phyloP scores from a whole-genome alignment of 2,888 invertebrate genomes.

The Hypselothyrea guttata region DNA sequence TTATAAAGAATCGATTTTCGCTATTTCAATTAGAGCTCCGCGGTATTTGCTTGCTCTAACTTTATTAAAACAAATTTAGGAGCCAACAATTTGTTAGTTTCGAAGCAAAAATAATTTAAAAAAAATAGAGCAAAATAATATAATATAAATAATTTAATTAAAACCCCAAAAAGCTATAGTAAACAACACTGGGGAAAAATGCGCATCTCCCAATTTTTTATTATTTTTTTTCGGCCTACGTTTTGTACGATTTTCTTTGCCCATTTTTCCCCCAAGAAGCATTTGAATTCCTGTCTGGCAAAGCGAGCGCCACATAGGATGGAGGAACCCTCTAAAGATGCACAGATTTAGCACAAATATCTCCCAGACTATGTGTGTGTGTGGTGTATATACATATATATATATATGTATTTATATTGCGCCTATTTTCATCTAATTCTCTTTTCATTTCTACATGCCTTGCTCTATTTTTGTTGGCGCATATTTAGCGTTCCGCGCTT shows the following conservation, averaged over 20 bases:
- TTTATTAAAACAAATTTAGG: constrained; percentile 17
- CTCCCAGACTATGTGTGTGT: constrained; percentile 22
- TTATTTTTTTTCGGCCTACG: constrained; percentile 6
- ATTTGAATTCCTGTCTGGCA: constrained; percentile 67
- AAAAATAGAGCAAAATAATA: too few species aligned
- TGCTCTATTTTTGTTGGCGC: constrained; percentile 70
- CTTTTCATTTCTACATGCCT: constrained; percentile 69
- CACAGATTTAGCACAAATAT: constrained; percentile 63
- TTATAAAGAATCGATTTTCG: too few species aligned
- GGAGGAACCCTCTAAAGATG: constrained; percentile 40
- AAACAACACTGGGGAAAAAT: constrained; percentile 20
- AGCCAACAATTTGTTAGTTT: constrained; percentile 61
- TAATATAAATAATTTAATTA: constrained; percentile 13
- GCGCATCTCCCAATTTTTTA: constrained; percentile 46
- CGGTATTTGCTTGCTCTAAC: too few species aligned
- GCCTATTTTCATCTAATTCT: constrained; percentile 75
- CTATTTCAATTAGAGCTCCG: too few species aligned
- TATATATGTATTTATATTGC: constrained; percentile 55
- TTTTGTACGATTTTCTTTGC: constrained; percentile 40
- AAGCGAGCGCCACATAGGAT: constrained; percentile 33
- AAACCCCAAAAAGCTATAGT: constrained; percentile 6
- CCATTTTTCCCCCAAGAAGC: constrained; percentile 37
- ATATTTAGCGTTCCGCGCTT: constrained; percentile 64
- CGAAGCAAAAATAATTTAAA: constrained; percentile 28
- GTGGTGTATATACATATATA: constrained; percentile 11